Evolutionary conservation across 2,113 vertebrate species (phyloP).

Genomic region (Mus pahari): DNA sequence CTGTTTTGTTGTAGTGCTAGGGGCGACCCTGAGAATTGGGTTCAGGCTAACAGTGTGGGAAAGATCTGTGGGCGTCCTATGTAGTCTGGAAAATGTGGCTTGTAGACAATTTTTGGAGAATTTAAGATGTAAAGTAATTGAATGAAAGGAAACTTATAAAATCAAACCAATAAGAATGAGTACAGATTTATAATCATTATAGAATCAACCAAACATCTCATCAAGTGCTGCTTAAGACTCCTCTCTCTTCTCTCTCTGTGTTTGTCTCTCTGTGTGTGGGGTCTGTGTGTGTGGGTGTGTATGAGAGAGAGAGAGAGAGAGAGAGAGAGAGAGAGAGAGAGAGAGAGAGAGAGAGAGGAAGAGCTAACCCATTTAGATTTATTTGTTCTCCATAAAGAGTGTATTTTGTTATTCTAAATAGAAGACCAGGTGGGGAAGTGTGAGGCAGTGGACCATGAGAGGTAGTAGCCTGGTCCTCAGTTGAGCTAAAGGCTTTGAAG

Average conservation of each 20-base stretch:
- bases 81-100: neutral
- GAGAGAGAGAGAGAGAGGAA: neutral
- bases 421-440: neutral
- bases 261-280: too few relatives aligned
- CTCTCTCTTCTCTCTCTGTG: too few relatives aligned
- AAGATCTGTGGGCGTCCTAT: neutral
- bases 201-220: neutral
- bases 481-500: too few relatives aligned
- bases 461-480: too few relatives aligned
- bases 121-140: neutral
- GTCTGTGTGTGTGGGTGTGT: neutral
- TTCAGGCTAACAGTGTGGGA: neutral
- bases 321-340: neutral
- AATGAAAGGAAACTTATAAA: conserved; percentile 13
- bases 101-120: neutral
- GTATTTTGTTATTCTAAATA: neutral
- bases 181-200: neutral
- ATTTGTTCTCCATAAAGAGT: neutral
- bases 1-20: neutral
- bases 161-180: neutral
- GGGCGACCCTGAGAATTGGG: neutral
- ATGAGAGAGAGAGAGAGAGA: neutral
- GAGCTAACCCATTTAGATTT: neutral
- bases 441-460: too few relatives aligned
- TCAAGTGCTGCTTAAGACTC: neutral